A percentile compares a stretch with the other conserved stretches of the same genome.
These are phyloP conservation scores for Drosophila tristis DNA, from an alignment of 1,140 invertebrate genomes.

Conservation along the genomic window DNA sequence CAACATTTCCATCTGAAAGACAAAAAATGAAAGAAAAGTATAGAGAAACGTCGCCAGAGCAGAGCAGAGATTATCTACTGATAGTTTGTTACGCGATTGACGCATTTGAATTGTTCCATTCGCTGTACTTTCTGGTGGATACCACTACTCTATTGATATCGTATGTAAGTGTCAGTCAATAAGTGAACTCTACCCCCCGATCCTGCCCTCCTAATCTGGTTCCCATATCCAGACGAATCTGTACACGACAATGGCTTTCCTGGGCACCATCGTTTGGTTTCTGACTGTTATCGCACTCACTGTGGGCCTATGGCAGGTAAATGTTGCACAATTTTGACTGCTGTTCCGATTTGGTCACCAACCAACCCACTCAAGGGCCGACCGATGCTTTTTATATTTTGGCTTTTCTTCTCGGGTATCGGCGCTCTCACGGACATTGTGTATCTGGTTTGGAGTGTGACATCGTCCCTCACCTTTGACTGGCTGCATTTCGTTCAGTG, in stretches of 20 bases:
- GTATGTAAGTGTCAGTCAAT: neutral
- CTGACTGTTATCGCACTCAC: conserved; percentile 25
- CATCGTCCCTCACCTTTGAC: neutral
- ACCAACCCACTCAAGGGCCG: conserved; percentile 2
- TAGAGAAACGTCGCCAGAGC: neutral
- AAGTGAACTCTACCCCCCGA: too few relatives aligned
- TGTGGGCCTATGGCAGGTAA: conserved; percentile 47
- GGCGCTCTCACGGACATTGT: conserved; percentile 27
- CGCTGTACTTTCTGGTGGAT: conserved; percentile 31
- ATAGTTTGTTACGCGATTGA: conserved; percentile 35
- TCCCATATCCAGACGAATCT: conserved; percentile 15
- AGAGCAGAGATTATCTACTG: conserved; percentile 5
- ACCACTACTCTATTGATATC: conserved; percentile 2
- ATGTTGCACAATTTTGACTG: neutral
- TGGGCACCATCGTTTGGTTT: conserved; percentile 41
- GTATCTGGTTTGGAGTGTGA: conserved; percentile 34
- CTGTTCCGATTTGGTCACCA: neutral
- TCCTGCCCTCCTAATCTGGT: too few relatives aligned
- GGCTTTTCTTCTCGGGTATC: conserved; percentile 44
- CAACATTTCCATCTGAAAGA: neutral
- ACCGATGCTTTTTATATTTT: conserved; percentile 16
- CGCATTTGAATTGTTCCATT: conserved; percentile 42
- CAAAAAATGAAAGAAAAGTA: neutral
- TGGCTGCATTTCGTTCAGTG: conserved; percentile 14
- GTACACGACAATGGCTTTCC: conserved; percentile 13